phyloP scores from a whole-genome alignment of 1,140 invertebrate species.

The Aphelinus atriplicis region DNA sequence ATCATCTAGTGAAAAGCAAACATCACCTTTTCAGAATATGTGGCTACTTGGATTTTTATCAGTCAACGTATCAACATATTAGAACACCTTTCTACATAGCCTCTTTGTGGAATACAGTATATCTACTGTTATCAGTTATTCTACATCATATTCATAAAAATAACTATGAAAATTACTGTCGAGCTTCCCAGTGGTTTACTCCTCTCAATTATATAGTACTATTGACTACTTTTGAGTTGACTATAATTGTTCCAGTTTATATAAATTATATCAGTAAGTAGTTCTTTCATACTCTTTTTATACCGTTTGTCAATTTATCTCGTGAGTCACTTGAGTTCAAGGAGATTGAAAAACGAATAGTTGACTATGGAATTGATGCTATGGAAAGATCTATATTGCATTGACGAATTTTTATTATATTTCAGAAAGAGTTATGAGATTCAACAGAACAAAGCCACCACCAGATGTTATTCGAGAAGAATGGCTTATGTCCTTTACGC shows the following conservation, averaged over 20 bases:
- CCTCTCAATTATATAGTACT: constrained; percentile 69
- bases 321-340: no score
- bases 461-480: constrained; percentile 70
- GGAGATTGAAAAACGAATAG: no score
- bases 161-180: constrained; percentile 70
- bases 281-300: background rate
- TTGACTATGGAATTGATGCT: no score
- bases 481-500: constrained; percentile 66
- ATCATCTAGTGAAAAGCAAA: constrained; percentile 68
- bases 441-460: constrained; percentile 68
- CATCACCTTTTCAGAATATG: constrained; percentile 71
- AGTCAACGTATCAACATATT: constrained; percentile 70
- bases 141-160: constrained; percentile 73
- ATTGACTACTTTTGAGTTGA: constrained; percentile 68
- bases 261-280: constrained; percentile 71
- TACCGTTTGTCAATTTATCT: no score
- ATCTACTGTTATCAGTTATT: constrained; percentile 70
- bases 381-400: background rate
- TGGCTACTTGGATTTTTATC: constrained; percentile 76
- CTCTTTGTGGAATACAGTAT: constrained; percentile 71
- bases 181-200: constrained; percentile 67
- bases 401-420: constrained; percentile 6
- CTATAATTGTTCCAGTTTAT: constrained; percentile 68
- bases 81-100: constrained; percentile 71
- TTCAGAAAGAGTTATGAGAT: constrained; percentile 68